Percentiles rank a stretch among this genome's conserved stretches.
Evolutionary conservation across 1,140 invertebrate genomes (phyloP).

Genomic region (Paralvinella palmiformis): DNA sequence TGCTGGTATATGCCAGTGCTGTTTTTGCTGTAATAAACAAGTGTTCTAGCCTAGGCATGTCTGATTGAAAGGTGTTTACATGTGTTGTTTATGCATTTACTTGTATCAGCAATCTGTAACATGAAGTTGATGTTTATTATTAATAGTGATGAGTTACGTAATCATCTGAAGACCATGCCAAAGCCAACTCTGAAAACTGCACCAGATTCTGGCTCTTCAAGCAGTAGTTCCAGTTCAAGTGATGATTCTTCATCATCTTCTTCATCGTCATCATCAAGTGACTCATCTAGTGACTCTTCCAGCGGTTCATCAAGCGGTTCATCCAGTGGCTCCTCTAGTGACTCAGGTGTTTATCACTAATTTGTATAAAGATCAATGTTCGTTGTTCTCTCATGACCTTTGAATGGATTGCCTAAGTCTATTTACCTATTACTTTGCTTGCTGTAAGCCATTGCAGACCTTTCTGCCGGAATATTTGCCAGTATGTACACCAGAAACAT

Average conservation of each 20-base stretch:
- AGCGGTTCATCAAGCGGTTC: background rate
- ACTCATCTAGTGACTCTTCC: background rate
- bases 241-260: conserved; percentile 1
- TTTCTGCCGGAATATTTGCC: too few relatives aligned
- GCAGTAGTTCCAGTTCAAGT: background rate
- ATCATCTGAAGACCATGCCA: conserved; percentile 78
- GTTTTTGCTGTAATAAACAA: background rate
- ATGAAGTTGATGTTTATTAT: background rate
- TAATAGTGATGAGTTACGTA: conserved; percentile 73
- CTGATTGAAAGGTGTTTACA: background rate
- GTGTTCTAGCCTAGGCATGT: background rate
- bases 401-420: too few relatives aligned
- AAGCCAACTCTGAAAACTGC: too few relatives aligned
- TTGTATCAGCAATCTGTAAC: background rate
- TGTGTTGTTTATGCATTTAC: background rate
- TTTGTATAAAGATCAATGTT: too few relatives aligned
- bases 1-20: background rate
- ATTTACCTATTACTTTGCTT: too few relatives aligned
- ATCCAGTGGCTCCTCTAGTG: too few relatives aligned
- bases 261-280: conserved; percentile 16
- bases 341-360: too few relatives aligned
- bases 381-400: too few relatives aligned
- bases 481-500: too few relatives aligned
- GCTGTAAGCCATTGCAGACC: too few relatives aligned
- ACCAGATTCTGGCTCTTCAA: conserved; percentile 18